Base-by-base conservation (phyloP, 1,140 invertebrate species). In the Plectus sambesii region DNA sequence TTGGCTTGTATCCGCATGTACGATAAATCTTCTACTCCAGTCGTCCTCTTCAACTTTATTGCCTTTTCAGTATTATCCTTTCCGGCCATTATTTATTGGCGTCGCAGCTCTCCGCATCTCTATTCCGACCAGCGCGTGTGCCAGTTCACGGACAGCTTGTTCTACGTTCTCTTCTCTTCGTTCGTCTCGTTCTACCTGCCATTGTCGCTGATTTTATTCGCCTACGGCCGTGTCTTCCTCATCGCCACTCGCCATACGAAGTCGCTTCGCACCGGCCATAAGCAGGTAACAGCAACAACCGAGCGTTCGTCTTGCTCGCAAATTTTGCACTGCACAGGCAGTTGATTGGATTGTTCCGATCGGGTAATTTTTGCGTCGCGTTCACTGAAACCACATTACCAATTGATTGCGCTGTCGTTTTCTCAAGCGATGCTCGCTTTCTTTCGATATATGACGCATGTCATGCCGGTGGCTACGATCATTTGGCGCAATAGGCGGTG, bases 161-260 rank as follows among this genome's bases (percentile, higher is more conserved):
- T 60, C 42, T 67, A 67, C 45, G 58, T 67, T 15, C 45, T 58
- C 19, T 69, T 67, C 42, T 67, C 64, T 2, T 66, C 64, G 12
- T 25, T 67, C 24, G 62, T 67, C 24, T 69, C 64, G 12, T 67
- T 67, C 38, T 67, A 67, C 51, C 66, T 67, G 45, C 64, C 64
- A 19, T 45, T 67, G 9, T 57, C 61, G 29, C 49, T 67, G 20
- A 67, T 67, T 53, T 42, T 67, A 5, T 67, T 69, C 53, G 61
- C 64, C 9, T 67, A 67, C 41, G 64, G 63, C 42, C 51, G 61
- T 20, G 62, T 65, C 20, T 68, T 66, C 46, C 33, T 63, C 37
- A 66, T 68, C 51, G 64, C 64, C 15, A 69, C 64, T 38, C 49
- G 64, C 23, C 64, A 67, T 49, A 63, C 66, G 8, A 41, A 60